These are phyloP conservation scores for Microcebus tavaratra DNA, from an alignment of 2,113 vertebrate species.

Conservation along the genomic window DNA sequence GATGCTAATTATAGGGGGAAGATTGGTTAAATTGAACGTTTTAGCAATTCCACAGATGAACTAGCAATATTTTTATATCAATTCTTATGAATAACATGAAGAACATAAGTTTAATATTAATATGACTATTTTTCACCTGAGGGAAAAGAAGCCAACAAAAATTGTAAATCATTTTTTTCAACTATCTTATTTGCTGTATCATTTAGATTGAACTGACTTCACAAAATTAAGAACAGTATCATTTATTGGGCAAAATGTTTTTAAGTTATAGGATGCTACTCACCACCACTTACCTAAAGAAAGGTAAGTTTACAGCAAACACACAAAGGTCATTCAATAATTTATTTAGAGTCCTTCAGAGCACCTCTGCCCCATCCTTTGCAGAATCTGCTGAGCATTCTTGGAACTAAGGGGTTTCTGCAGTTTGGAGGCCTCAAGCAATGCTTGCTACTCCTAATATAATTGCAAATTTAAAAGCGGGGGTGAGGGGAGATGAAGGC, in stretches of 20 bases:
- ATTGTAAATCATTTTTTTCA: not conserved
- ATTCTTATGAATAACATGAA: not conserved
- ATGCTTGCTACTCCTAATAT: not conserved
- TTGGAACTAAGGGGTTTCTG: not conserved
- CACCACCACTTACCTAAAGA: not conserved
- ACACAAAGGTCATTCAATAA: not conserved
- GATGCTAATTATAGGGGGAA: not conserved
- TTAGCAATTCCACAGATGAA: not conserved
- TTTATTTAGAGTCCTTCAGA: not conserved
- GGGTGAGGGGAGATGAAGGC: too few species aligned
- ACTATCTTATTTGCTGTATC: not conserved
- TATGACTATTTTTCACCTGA: not conserved
- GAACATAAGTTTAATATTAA: not conserved
- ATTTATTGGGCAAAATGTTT: not conserved
- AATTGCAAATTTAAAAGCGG: not conserved
- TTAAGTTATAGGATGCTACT: not conserved
- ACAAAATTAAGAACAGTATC: not conserved
- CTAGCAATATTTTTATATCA: not conserved
- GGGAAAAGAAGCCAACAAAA: not conserved
- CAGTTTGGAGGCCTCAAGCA: not conserved
- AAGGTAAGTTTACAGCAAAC: not conserved
- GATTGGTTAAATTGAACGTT: not conserved
- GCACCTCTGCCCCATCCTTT: not conserved
- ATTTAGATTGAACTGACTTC: not conserved
- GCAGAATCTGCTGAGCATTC: not conserved